Evolutionary conservation across 2,797 vertebrate species (phyloP), one percentile per base, ranked within the genome.

Genomic region (Cottoperca gobio): DNA sequence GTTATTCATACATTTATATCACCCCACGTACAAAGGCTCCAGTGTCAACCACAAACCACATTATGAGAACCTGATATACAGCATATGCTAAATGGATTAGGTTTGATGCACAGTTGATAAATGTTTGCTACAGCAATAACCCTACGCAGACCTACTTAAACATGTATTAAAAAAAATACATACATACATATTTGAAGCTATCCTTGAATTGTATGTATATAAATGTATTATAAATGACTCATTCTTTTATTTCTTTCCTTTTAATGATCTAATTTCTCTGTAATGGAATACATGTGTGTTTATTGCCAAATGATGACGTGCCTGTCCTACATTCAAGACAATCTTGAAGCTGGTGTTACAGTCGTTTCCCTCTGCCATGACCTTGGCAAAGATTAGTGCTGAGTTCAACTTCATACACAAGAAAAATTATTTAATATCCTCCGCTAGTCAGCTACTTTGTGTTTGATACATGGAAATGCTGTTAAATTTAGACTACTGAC

Each of bases 11-110:
- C 54, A 59, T 42, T 49, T 24, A 24, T 26, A 33, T 59, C 46
- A 19, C 21, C 28, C 48, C 26, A 50, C 35, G 3, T 49, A 35
- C 19, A 21, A 24, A 52, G 31, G 62, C 55, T 86, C 60, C 31
- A 28, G 46, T 80, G 24, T 84, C 73, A 54, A 70, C 73, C 66
- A 66, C 82, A 80, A 77, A 69, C 50, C 35, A 72, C 23, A 73
- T 55, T 24, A 62, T 63, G 45, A 69, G 66, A 78, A 79, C 72
- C 19, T 52, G 64, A 81, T 83, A 55, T 40, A 35, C 33, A 43
- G 23, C 3, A 0, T 68, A 61, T 21, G 33, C 70, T 76, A 40
- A 48, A 49, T 52, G 61, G 57, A 67, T 71, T 59, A 40, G 55
- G 67, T 54, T 67, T 71, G 31, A 60, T 43, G 54, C 50, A 72